These are phyloP conservation scores for Nysson spinosus DNA, from an alignment of 2,888 invertebrate genomes.

Conservation along the genomic window DNA sequence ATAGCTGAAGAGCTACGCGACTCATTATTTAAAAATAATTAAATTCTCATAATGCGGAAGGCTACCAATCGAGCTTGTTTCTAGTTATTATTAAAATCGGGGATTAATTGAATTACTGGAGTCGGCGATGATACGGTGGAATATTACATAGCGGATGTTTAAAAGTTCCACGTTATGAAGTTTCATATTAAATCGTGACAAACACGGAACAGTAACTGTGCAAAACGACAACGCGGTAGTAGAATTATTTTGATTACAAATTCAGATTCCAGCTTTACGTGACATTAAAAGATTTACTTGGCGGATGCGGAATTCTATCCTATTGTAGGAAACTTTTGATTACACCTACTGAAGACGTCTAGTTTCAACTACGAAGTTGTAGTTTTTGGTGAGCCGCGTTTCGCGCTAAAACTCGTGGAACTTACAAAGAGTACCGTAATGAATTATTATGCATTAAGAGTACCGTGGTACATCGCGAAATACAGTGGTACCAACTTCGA, in stretches of 20 bases:
- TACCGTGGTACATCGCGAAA: slow-evolving; percentile 20
- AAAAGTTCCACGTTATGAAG: too few species aligned
- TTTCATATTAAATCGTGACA: too few species aligned
- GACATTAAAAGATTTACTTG: slow-evolving; percentile 15
- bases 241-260: background rate
- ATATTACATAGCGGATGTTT: too few species aligned
- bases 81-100: too few species aligned
- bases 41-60: too few species aligned
- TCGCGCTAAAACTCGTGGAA: slow-evolving; percentile 40
- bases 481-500: slow-evolving; percentile 6
- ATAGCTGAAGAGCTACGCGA: too few species aligned
- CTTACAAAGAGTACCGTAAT: slow-evolving; percentile 37
- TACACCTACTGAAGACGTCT: slow-evolving; percentile 12
- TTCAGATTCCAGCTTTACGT: background rate
- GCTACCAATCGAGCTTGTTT: too few species aligned
- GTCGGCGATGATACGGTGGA: too few species aligned
- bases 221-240: background rate
- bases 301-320: slow-evolving; percentile 22
- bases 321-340: slow-evolving; percentile 58
- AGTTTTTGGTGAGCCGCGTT: slow-evolving; percentile 50
- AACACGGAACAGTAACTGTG: too few species aligned
- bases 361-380: slow-evolving; percentile 32
- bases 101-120: too few species aligned
- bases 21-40: too few species aligned
- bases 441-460: slow-evolving; percentile 55